Evolutionary conservation across 2,888 invertebrate genomes (phyloP).

Genomic region (Heliothis peltigera): DNA sequence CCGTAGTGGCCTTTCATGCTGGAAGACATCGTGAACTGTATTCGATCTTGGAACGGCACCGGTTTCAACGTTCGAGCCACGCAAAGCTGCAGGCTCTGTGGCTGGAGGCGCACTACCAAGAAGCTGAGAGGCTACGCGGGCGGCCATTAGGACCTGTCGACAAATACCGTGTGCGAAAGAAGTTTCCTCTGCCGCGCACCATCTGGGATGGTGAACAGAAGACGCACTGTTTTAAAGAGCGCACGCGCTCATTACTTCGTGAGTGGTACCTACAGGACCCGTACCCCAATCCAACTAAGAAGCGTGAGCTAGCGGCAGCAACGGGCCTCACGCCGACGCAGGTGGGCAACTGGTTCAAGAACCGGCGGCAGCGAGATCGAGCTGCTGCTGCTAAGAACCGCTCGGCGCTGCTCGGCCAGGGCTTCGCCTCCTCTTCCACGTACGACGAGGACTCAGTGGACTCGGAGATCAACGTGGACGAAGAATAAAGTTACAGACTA

Average conservation of each 20-base stretch:
- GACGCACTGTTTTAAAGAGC: constrained; percentile 99
- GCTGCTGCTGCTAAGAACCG: constrained; percentile 99
- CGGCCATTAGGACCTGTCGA: constrained; percentile 96
- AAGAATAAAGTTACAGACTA: constrained; percentile 81
- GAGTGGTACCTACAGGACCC: constrained; percentile 99
- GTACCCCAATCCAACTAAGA: constrained; percentile 99
- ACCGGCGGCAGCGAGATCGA: constrained; percentile 98
- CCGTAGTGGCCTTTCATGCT: constrained; percentile 99
- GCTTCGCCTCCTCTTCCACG: constrained; percentile 87
- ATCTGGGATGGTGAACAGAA: constrained; percentile 99
- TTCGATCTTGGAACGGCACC: constrained; percentile 97
- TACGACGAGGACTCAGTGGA: constrained; percentile 88
- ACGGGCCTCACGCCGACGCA: constrained; percentile 99
- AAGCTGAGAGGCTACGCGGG: constrained; percentile 98
- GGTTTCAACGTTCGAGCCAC: constrained; percentile 98
- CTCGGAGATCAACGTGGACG: constrained; percentile 89
- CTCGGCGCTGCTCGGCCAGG: constrained; percentile 91
- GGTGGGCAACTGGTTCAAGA: constrained; percentile 99
- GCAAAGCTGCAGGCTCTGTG: constrained; percentile 98
- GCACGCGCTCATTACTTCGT: constrained; percentile 97
- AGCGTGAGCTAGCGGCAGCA: constrained; percentile 97
- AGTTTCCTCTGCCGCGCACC: constrained; percentile 99
- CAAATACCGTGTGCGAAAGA: constrained; percentile 96
- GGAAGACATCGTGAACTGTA: constrained; percentile 99
- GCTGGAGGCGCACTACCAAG: constrained; percentile 99